These are phyloP conservation scores for Falco berigora DNA, from an alignment of 2,797 vertebrate genomes.

Conservation along the genomic window DNA sequence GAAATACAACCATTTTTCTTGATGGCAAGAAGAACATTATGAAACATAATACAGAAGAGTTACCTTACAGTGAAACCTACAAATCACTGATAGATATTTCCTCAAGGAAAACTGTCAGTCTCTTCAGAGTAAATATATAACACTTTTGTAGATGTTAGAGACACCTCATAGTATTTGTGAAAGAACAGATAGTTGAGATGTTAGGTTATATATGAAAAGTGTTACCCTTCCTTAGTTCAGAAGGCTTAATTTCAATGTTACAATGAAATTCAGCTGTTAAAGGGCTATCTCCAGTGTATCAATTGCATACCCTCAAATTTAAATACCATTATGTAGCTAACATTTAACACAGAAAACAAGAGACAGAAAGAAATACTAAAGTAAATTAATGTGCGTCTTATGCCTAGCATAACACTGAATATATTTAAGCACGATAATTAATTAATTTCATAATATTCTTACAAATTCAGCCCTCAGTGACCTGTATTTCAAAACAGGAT, in stretches of 20 bases:
- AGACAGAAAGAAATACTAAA: not conserved
- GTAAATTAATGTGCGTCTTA: not conserved
- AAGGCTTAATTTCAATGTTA: not conserved
- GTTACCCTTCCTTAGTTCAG: not conserved
- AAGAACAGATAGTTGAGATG: not conserved
- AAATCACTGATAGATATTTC: not conserved
- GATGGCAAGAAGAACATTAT: slow-evolving; percentile 20
- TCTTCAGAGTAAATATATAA: not conserved
- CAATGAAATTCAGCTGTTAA: not conserved
- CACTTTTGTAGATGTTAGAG: not conserved
- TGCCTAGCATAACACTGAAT: not conserved
- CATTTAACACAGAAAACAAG: not conserved
- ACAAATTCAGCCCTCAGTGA: not conserved
- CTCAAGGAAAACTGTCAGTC: not conserved
- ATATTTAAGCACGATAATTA: not conserved
- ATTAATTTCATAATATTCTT: not conserved
- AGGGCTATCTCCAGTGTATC: not conserved
- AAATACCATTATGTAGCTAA: not conserved
- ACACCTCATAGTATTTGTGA: not conserved
- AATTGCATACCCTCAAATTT: not conserved
- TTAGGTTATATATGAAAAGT: not conserved
- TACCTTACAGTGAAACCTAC: not conserved
- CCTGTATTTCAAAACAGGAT: not conserved
- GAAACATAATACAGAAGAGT: not conserved
- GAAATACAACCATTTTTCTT: slow-evolving; percentile 43